These are phyloP conservation scores for Athene cunicularia DNA, from an alignment of 2,113 vertebrate genomes.

Conservation along the genomic window DNA sequence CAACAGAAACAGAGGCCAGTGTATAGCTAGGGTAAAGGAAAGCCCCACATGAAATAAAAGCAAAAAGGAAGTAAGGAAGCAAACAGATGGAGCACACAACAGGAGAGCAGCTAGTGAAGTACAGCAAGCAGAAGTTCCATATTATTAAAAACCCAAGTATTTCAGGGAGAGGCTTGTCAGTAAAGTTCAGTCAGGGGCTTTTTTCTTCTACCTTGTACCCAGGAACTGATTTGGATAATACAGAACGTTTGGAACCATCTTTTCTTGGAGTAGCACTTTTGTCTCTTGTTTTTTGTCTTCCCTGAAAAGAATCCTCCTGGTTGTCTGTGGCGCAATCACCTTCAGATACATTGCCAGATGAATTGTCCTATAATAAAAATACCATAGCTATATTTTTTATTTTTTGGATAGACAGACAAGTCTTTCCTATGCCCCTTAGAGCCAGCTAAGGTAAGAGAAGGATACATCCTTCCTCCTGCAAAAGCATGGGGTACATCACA, in stretches of 20 bases:
- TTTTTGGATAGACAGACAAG: constrained; percentile 45
- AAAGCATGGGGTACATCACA: not conserved
- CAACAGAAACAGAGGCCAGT: constrained; percentile 57
- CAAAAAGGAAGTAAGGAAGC: constrained; percentile 62
- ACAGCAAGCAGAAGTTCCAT: constrained; percentile 67
- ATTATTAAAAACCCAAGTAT: constrained; percentile 54
- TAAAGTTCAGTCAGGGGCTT: constrained; percentile 92
- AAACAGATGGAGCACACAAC: constrained; percentile 61
- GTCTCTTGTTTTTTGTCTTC: constrained; percentile 90
- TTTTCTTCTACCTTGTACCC: constrained; percentile 99
- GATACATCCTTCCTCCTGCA: constrained; percentile 9
- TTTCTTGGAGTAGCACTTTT: constrained; percentile 85
- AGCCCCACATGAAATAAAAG: constrained; percentile 65
- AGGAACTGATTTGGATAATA: constrained; percentile 89
- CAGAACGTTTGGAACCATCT: constrained; percentile 87
- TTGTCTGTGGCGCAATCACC: constrained; percentile 85
- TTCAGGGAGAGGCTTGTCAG: constrained; percentile 77
- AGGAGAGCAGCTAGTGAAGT: constrained; percentile 63
- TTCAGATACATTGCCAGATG: constrained; percentile 92
- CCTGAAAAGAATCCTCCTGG: constrained; percentile 87
- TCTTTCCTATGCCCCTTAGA: constrained; percentile 18
- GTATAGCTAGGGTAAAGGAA: constrained; percentile 64
- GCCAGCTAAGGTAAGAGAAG: not conserved
- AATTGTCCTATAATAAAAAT: constrained; percentile 87
- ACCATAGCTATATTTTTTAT: constrained; percentile 47